Base-by-base conservation (phyloP, 2,797 vertebrate genomes). In the Microctenopoma lineatum region DNA sequence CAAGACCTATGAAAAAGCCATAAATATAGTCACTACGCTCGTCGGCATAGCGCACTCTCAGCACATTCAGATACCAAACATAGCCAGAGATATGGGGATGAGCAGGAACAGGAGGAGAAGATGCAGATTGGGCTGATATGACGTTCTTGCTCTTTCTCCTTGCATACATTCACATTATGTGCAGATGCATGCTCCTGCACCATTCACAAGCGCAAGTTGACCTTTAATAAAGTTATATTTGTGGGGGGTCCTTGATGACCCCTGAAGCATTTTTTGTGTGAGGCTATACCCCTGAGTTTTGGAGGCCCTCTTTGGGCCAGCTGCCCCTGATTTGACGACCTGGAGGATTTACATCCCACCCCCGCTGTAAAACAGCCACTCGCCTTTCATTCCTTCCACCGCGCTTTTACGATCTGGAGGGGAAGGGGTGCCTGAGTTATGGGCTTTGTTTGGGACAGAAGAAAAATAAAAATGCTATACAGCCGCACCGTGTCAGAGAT, bases 391-490 rank as follows among this genome's bases (percentile, higher is more conserved):
- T 85, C 75, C 81, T 58, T 64, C 68, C 67, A 77, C 67, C 69
- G 47, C 5, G 8, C 42, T 60, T 90, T 90, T 84, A 88, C 52
- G 70, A 80, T 56, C 42, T 32, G 46, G 73, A 66, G 67, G 48
- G 66, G 61, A 79, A 59, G 70, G 58, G 64, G 66, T 61, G 63
- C 29, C 51, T 89, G 90, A 92, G 80, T 90, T 89, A 90, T 83
- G 67, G 72, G 68, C 75, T 89, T 90, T 92, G 83, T 90, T 90
- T 89, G 77, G 83, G 79, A 85, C 73, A 66, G 76, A 78, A 77
- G 79, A 67, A 90, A 84, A 83, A 88, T 82, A 85, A 88, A 92
- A 92, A 85, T 84, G 78, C 66, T 63, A 81, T 85, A 87, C 58
- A 34, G 75, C 81, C 54, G 4, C 54, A 32, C 45, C 75, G 66